phyloP scores from a whole-genome alignment of 2,113 vertebrate species.

The Probosciger aterrimus region DNA sequence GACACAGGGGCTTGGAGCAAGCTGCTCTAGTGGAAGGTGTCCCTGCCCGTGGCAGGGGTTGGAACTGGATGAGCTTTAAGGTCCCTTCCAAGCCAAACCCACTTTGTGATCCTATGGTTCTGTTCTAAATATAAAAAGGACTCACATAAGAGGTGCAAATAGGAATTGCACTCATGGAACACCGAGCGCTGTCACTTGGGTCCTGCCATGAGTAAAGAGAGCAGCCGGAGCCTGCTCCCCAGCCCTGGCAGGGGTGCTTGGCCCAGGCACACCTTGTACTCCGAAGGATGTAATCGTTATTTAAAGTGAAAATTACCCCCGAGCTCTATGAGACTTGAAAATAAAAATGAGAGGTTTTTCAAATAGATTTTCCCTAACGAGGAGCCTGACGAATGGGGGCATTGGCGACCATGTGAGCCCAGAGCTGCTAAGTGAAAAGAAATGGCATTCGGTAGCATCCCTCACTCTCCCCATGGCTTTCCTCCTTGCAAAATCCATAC shows the following conservation, averaged over 20 bases:
- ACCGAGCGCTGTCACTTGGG: fast-evolving
- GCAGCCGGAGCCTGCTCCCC: not conserved
- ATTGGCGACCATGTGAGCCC: not conserved
- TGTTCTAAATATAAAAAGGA: not conserved
- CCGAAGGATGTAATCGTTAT: not conserved
- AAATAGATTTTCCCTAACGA: slow-evolving; percentile 67
- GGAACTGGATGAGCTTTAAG: not conserved
- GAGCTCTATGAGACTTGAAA: slow-evolving; percentile 39
- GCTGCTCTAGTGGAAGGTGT: too few species aligned
- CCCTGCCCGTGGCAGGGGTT: not conserved
- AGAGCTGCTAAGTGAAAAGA: not conserved
- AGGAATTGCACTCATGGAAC: not conserved
- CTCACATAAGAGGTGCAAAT: fast-evolving
- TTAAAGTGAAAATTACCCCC: slow-evolving; percentile 52
- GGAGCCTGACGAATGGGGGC: slow-evolving; percentile 40
- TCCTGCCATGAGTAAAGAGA: not conserved
- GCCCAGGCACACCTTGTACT: not conserved
- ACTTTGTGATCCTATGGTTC: not conserved
- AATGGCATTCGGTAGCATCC: not conserved
- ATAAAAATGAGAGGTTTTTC: slow-evolving; percentile 60
- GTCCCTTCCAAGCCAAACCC: not conserved
- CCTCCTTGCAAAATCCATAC: not conserved
- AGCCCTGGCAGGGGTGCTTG: fast-evolving
- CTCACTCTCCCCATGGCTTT: not conserved
- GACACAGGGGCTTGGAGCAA: too few species aligned